A percentile compares a stretch with the other conserved stretches of the same genome.
These are phyloP conservation scores for Cygnus atratus DNA, from an alignment of 2,113 vertebrate species.

Conservation along the genomic window DNA sequence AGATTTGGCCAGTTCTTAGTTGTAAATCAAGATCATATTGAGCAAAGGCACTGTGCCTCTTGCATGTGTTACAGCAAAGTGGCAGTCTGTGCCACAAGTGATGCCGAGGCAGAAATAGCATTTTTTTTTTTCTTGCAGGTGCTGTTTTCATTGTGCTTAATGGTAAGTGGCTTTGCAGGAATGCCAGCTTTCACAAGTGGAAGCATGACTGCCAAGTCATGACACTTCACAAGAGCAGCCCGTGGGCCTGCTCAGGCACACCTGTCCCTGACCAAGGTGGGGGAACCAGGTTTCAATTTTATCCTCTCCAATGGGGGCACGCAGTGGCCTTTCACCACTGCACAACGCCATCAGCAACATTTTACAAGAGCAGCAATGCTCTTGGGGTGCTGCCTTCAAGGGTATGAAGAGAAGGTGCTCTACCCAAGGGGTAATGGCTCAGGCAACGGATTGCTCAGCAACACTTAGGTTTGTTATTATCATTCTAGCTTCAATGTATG, in stretches of 20 bases:
- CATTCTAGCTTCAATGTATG: fast-evolving
- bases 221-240: too few species aligned
- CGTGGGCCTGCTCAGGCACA: fast-evolving
- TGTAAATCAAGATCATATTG: neutral
- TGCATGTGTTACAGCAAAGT: neutral
- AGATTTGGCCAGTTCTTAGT: neutral
- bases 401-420: neutral
- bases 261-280: fast-evolving
- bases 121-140: neutral
- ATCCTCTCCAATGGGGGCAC: neutral
- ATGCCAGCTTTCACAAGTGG: too few species aligned
- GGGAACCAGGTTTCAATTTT: neutral
- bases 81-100: neutral
- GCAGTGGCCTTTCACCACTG: too few species aligned
- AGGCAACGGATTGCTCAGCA: neutral
- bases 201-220: neutral
- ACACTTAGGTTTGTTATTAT: too few species aligned
- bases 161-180: neutral
- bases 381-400: neutral
- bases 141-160: neutral
- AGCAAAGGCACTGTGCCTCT: neutral
- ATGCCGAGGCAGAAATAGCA: neutral
- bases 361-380: neutral
- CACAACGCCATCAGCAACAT: neutral
- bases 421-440: neutral